phyloP scores from a whole-genome alignment of 2,797 vertebrate species.

The Hapalemur alaotrensis region DNA sequence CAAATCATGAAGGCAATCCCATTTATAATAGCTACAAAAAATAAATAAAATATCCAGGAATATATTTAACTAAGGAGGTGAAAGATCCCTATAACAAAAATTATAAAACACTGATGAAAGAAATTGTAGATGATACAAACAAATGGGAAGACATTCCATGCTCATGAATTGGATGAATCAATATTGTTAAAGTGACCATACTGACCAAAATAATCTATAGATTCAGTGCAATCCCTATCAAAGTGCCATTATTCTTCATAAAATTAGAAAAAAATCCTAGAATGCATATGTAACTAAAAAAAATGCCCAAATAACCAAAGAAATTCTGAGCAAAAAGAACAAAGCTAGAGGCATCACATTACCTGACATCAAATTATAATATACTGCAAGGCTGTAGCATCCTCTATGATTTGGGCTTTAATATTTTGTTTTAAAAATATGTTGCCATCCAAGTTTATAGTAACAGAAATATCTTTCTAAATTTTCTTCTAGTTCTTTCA shows the following conservation, averaged over 20 bases:
- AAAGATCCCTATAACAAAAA: neutral
- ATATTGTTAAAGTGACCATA: neutral
- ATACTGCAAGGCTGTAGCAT: neutral
- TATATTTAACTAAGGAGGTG: neutral
- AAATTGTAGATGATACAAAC: neutral
- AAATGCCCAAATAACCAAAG: neutral
- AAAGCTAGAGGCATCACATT: neutral
- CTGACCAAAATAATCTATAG: neutral
- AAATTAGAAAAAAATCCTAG: neutral
- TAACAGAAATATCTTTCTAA: neutral
- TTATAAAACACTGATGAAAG: neutral
- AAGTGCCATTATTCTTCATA: neutral
- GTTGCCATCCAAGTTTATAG: neutral
- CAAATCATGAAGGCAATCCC: neutral
- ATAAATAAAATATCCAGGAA: neutral
- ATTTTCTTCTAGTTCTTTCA: neutral
- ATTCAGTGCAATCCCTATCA: neutral
- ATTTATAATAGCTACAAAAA: neutral
- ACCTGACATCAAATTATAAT: neutral
- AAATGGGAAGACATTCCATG: neutral
- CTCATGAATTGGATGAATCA: neutral
- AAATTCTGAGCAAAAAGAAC: neutral
- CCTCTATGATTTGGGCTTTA: neutral
- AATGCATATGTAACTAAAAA: neutral
- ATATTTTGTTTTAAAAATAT: slow-evolving; percentile 23